Conservation (phyloP, 30 jellyfish, hydroid and myxozoan genomes). For the Aurelia coerulea region DNA sequence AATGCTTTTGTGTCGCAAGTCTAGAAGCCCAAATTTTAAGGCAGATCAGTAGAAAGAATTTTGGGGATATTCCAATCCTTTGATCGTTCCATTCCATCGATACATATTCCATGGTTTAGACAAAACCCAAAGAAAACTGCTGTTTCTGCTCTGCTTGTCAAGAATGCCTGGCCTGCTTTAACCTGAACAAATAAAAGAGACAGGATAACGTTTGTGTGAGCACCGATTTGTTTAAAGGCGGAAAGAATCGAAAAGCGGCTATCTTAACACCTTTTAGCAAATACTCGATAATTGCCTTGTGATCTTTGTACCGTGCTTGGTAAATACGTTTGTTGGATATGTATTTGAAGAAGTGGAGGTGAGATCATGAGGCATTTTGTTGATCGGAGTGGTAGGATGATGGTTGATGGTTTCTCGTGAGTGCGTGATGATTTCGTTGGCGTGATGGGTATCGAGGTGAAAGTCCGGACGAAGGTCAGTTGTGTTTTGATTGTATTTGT, state of each 20-base stretch:
- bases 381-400: background rate
- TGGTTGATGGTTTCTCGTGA: background rate
- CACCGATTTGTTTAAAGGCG: slow-evolving; percentile 23
- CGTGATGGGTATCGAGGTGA: background rate
- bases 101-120: no score
- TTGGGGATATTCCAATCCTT: no score
- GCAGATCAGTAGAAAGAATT: no score
- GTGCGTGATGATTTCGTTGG: background rate
- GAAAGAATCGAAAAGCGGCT: slow-evolving; percentile 18
- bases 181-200: slow-evolving; percentile 23
- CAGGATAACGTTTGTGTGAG: slow-evolving; percentile 3
- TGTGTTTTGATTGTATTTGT: no score
- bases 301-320: background rate
- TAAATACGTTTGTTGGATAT: background rate
- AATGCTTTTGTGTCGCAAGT: no score
- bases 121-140: no score
- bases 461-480: no score
- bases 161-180: background rate
- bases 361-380: no score
- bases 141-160: no score
- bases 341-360: background rate
- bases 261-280: slow-evolving; percentile 25
- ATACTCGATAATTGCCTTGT: slow-evolving; percentile 15
- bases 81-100: no score
- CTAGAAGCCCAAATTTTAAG: no score